Evolutionary conservation across 2,888 invertebrate genomes (phyloP).

Genomic region (Mythimna lalbum): DNA sequence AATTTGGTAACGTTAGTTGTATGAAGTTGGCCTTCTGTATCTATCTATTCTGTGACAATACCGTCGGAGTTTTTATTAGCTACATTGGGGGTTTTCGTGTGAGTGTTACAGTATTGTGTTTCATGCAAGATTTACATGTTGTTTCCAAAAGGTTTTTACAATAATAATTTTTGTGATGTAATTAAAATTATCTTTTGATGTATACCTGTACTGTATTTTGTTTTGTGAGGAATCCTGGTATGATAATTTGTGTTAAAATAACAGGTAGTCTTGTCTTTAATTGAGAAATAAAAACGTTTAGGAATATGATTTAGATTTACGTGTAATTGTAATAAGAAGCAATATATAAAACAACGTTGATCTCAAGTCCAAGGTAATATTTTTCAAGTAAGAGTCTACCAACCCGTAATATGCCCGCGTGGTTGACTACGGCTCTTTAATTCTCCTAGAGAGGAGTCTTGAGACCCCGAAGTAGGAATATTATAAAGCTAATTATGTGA

Average conservation of each 20-base stretch:
- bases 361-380: too few relatives aligned
- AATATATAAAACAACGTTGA: too few relatives aligned
- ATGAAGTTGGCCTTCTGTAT: background rate
- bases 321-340: too few relatives aligned
- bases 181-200: slow-evolving; percentile 58
- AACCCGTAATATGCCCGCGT: too few relatives aligned
- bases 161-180: slow-evolving; percentile 33
- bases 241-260: background rate
- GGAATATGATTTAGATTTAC: too few relatives aligned
- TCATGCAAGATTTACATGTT: slow-evolving; percentile 42
- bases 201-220: slow-evolving; percentile 22
- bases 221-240: background rate
- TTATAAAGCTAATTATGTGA: too few relatives aligned
- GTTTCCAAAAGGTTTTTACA: slow-evolving; percentile 31
- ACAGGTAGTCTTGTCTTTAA: background rate
- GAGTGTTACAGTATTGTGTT: slow-evolving; percentile 24
- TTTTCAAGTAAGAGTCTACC: too few relatives aligned
- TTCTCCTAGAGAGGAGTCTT: too few relatives aligned
- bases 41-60: slow-evolving; percentile 7
- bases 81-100: slow-evolving; percentile 26
- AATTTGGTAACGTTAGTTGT: too few relatives aligned
- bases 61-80: slow-evolving; percentile 53
- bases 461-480: too few relatives aligned
- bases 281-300: background rate
- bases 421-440: too few relatives aligned